Evolutionary conservation across 2,113 vertebrate species (phyloP), one percentile per base, ranked within the genome.

Genomic region (Heliornis fulica): DNA sequence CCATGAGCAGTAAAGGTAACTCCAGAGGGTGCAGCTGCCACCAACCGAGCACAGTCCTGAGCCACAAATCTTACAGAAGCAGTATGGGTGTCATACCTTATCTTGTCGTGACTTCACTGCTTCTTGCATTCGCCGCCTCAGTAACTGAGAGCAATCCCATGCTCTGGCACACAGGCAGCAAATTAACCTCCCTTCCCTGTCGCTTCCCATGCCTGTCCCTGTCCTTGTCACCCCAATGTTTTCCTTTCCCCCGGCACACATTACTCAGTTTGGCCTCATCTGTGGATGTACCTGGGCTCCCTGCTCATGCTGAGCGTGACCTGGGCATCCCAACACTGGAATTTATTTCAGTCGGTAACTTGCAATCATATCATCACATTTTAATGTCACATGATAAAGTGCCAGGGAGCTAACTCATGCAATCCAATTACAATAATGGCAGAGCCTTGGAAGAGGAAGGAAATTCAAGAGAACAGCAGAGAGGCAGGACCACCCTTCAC

Each of bases 1-100:
- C 72, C 46, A 70, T 5, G 23, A 91, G 72, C 84, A 92, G 68
- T 94, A 92, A 96, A 94, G n/a, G 43, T 43, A 76, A 50, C 82
- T 89, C 84, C 72, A 87, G 65, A 91, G 74, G 64, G 68, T 82
- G 87, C 84, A 87, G 81, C 83, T 19, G 1, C 56, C 85, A 95
- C 66, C 92, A 93, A 69, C 70, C 54, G 59, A 87, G 50, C 50
- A 65, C 64, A 54, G 41, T 36, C 46, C 23, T 69, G 70, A 93
- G 75, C 23, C 61, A 84, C 71, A 72, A 45, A 84, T 74, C 43
- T 94, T 45, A 18, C 0, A n/a, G 41, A 63, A 89, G 22, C 68
- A 46, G 7, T 43, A 69, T 59, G 80, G 64, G 54, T 69, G 74
- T 40, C 82, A 56, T 87, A 90, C 85, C 87, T 89, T 83, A 77